These are phyloP conservation scores for Amia ocellicauda DNA, from an alignment of 2,113 vertebrate genomes.

Conservation along the genomic window DNA sequence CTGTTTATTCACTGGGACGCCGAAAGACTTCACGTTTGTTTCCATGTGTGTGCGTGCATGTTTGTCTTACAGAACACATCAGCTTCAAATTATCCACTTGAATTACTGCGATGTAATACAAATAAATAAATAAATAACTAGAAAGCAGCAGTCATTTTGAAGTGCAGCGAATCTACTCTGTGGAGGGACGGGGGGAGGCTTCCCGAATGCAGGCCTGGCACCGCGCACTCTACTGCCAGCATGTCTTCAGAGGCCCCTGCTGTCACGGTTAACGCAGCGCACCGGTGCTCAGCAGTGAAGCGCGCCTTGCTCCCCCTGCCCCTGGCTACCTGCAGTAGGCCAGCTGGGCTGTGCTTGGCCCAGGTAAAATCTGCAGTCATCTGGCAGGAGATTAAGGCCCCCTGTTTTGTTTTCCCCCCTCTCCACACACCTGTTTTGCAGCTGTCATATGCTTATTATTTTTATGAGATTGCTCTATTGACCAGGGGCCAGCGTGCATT, in stretches of 20 bases:
- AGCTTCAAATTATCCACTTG: too few species aligned
- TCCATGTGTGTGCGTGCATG: too few species aligned
- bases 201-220: neutral
- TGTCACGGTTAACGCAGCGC: conserved; percentile 17
- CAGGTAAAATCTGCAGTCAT: conserved; percentile 21
- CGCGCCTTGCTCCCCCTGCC: conserved; percentile 25
- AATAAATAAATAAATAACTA: too few species aligned
- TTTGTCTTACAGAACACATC: too few species aligned
- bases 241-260: neutral
- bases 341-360: conserved; percentile 20
- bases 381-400: conserved; percentile 46
- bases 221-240: too few species aligned
- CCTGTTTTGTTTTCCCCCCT: conserved; percentile 27
- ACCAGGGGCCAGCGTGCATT: neutral
- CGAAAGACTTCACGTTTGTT: too few species aligned
- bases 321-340: conserved; percentile 26
- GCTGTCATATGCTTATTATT: conserved; percentile 3
- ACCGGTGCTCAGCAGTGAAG: conserved; percentile 28
- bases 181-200: too few species aligned
- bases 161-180: too few species aligned
- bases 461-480: conserved; percentile 3
- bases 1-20: too few species aligned
- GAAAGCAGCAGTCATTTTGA: too few species aligned
- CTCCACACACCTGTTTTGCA: conserved; percentile 1
- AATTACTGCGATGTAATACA: too few species aligned